Base-by-base conservation (phyloP, 2,113 vertebrate genomes). In the Sinocyclocheilus grahami region DNA sequence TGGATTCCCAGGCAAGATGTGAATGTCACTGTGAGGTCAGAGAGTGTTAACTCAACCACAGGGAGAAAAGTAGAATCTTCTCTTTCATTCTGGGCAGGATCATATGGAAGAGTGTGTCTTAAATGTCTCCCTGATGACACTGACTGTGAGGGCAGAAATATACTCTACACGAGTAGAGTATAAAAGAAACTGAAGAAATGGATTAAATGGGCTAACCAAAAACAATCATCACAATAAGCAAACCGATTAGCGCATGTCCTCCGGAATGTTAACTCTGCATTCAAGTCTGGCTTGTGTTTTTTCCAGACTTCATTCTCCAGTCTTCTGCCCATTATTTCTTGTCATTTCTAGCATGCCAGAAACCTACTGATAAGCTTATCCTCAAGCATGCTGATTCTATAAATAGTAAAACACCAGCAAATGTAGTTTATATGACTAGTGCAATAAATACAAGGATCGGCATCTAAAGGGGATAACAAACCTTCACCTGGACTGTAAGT, bases 1-100 rank as follows among this genome's bases (percentile, higher is more conserved):
- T 88, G 72, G 71, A 48, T 88, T 85, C 82, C 85, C 48, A 69
- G 27, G 72, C 55, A 79, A 82, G 69, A 89, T 78, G 67, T 77
- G 77, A 86, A 89, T 86, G 84, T 82, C 81, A 37, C 46, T 2
- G 51, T 75, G 85, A 87, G 87, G 87, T 87, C 77, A 84, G 85
- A 24, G 72, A 46, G 85, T 58, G 33, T 67, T 69, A 84, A 77
- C 72, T 79, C n/a, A 88, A 84, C 83, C 87, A 82, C 71, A 71
- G 33, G 33, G 39, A 58, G 87, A 24, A 84, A 48, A 65, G 82
- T 30, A 83, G 39, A 63, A 72, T 84, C 69, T 74, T 78, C 69
- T 88, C 46, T 51, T 87, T 85, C 10, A 22, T 46, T 80, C 69
- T 3, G 48, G 63, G 72, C 63, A 58, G 86, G 63, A 8, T 79